Evolutionary conservation across 2,113 vertebrate genomes (phyloP).

Genomic region (Prietella phreatophila): DNA sequence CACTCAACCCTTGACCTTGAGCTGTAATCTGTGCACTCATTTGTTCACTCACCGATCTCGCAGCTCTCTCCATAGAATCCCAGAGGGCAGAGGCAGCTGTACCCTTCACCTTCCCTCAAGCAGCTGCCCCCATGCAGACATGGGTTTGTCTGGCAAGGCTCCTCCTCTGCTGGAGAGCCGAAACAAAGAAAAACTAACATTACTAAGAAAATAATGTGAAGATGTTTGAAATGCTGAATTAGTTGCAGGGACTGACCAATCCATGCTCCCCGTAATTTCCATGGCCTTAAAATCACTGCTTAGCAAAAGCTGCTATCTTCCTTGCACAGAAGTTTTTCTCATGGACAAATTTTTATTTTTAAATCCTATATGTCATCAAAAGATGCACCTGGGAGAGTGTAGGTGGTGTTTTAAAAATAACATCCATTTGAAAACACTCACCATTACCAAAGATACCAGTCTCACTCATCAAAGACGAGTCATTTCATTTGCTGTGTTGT

Average conservation of each 20-base stretch:
- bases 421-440: background rate
- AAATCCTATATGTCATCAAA: background rate
- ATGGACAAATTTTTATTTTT: background rate
- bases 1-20: conserved; percentile 41
- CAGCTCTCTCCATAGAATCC: conserved; percentile 94
- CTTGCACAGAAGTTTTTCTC: background rate
- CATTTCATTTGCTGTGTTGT: background rate
- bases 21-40: background rate
- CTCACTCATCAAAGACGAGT: background rate
- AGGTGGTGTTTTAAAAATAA: background rate
- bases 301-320: background rate
- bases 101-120: conserved; percentile 77
- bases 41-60: conserved; percentile 85
- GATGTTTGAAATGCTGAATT: background rate
- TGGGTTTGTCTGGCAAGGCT: conserved; percentile 88
- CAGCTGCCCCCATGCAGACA: conserved; percentile 92
- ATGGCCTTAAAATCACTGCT: background rate
- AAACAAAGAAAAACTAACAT: background rate
- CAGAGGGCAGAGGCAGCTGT: conserved; percentile 85
- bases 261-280: background rate
- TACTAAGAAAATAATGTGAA: background rate
- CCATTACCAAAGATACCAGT: background rate
- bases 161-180: conserved; percentile 66
- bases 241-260: background rate
- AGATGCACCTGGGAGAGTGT: background rate